These are phyloP conservation scores for Andrena trimmerana DNA, from an alignment of 2,888 invertebrate species.

Conservation along the genomic window DNA sequence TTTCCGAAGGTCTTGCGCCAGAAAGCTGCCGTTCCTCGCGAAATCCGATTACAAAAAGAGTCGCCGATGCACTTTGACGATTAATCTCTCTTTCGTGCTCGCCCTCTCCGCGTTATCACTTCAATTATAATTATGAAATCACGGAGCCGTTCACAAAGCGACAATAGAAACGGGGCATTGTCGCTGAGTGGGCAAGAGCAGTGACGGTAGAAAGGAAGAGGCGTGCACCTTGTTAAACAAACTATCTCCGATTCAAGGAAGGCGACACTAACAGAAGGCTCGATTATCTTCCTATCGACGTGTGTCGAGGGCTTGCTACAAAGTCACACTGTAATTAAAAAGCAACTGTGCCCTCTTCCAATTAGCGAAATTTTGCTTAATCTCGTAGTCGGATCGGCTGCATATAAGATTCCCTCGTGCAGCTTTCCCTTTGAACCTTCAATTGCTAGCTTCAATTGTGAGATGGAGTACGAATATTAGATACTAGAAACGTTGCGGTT, in stretches of 20 bases:
- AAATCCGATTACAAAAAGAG: constrained; percentile 32
- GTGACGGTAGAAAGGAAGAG: constrained; percentile 20
- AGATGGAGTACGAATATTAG: neutral
- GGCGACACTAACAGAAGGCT: constrained; percentile 38
- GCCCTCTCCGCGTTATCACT: constrained; percentile 30
- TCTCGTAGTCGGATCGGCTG: neutral
- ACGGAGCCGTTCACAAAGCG: constrained; percentile 44
- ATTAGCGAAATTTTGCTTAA: constrained; percentile 38
- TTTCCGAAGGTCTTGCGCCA: constrained; percentile 10
- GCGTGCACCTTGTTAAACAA: constrained; percentile 54
- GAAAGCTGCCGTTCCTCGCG: neutral
- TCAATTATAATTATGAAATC: constrained; percentile 56
- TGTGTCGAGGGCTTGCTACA: constrained; percentile 9
- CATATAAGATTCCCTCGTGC: constrained; percentile 15
- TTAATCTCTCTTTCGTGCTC: constrained; percentile 35
- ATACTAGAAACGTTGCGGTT: too few relatives aligned
- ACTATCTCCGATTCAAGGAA: constrained; percentile 40
- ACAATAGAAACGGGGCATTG: constrained; percentile 50
- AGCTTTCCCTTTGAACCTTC: constrained; percentile 2
- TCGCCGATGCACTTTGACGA: constrained; percentile 43
- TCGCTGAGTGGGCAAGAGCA: neutral
- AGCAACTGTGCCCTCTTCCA: constrained; percentile 24
- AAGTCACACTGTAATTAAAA: constrained; percentile 62
- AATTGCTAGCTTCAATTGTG: neutral
- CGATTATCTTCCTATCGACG: constrained; percentile 43